Conservation (phyloP, 2,888 invertebrate genomes). For the Tenthredo livida region DNA sequence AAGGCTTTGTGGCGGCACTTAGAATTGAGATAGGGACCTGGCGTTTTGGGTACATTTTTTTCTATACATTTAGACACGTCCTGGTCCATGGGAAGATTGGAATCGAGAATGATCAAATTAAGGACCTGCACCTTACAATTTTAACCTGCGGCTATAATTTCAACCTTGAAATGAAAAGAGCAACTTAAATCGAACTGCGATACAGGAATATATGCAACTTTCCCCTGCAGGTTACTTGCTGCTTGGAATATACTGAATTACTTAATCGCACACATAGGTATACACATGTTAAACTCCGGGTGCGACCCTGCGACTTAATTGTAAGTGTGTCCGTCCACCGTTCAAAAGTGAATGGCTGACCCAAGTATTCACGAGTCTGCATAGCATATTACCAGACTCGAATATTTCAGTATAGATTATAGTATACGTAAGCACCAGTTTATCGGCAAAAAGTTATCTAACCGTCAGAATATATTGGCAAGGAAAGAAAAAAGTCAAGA, state of each 20-base stretch:
- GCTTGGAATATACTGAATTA: background rate
- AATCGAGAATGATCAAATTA: too few relatives aligned
- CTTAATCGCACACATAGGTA: background rate
- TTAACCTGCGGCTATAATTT: background rate
- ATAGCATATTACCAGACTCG: background rate
- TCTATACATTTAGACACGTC: too few relatives aligned
- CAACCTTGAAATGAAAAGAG: slow-evolving; percentile 14
- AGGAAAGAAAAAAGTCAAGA: background rate
- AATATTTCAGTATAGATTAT: background rate
- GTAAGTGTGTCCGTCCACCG: slow-evolving; percentile 15
- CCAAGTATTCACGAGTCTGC: slow-evolving; percentile 2
- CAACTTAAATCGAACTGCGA: background rate
- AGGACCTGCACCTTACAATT: too few relatives aligned
- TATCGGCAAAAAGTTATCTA: background rate
- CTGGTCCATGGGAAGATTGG: too few relatives aligned
- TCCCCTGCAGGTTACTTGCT: background rate
- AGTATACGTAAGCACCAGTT: background rate
- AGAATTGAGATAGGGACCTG: too few relatives aligned
- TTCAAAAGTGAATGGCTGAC: slow-evolving; percentile 42
- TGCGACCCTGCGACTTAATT: slow-evolving; percentile 13
- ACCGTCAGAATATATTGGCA: background rate
- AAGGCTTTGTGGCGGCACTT: too few relatives aligned
- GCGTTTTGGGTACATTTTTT: too few relatives aligned
- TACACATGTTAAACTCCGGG: background rate
- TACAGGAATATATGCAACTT: background rate